A percentile compares a stretch with the other conserved stretches of the same genome.
Evolutionary conservation across 2,113 vertebrate species (phyloP).

Genomic region (Callorhinus ursinus): DNA sequence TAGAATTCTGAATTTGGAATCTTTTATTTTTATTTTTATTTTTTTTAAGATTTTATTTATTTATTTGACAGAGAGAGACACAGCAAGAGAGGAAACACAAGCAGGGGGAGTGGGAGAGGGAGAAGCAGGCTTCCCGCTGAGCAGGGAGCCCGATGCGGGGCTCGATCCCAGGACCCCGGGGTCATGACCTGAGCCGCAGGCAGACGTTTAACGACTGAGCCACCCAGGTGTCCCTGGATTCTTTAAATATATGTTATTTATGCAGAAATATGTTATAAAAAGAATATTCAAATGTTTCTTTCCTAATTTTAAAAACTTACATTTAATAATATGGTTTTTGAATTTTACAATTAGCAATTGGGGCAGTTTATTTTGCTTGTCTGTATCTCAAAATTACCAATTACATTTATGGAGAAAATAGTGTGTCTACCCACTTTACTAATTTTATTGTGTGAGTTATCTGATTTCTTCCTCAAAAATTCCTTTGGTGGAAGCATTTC

Average conservation of each 20-base stretch:
- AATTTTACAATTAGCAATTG: neutral
- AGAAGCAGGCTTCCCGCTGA: too few species aligned
- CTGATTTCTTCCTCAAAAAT: neutral
- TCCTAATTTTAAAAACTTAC: neutral
- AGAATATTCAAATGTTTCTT: neutral
- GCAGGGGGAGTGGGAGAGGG: too few species aligned
- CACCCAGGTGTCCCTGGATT: neutral
- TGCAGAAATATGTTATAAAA: neutral
- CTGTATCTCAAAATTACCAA: neutral
- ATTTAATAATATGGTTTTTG: neutral
- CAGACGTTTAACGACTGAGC: too few species aligned
- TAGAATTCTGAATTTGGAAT: conserved; percentile 45
- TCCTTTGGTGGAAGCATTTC: neutral
- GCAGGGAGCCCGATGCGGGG: too few species aligned
- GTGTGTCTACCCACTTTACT: neutral
- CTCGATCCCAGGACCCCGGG: too few species aligned
- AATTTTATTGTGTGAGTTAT: neutral
- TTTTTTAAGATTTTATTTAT: too few species aligned
- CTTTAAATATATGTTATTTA: neutral
- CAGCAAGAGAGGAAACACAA: too few species aligned
- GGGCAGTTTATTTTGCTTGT: neutral
- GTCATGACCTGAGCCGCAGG: too few species aligned
- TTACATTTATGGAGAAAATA: neutral
- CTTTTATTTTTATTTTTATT: neutral
- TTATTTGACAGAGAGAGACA: too few species aligned